phyloP scores from a whole-genome alignment of 2,113 vertebrate genomes.

The Myocastor coypus region DNA sequence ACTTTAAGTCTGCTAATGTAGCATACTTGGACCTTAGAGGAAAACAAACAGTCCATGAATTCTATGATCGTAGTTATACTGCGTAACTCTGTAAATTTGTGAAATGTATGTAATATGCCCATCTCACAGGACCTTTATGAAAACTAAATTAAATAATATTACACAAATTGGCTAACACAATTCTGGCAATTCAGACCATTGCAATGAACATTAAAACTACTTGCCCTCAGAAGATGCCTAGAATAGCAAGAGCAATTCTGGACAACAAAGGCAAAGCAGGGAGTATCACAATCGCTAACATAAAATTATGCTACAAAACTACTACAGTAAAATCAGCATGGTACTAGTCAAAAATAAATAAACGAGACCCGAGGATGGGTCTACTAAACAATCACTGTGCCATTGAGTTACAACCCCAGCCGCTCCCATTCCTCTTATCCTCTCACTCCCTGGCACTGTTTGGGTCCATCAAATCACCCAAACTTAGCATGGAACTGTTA shows the following conservation, averaged over 20 bases:
- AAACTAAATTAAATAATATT: background rate
- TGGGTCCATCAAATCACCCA: background rate
- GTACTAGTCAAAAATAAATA: background rate
- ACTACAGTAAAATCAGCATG: background rate
- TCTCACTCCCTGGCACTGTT: background rate
- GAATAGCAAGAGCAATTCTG: background rate
- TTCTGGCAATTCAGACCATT: background rate
- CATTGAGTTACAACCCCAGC: background rate
- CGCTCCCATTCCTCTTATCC: background rate
- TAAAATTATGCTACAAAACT: background rate
- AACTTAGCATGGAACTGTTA: background rate
- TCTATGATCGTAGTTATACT: background rate
- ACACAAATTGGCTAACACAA: background rate
- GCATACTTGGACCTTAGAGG: background rate
- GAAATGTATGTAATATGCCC: background rate
- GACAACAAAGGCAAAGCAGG: background rate
- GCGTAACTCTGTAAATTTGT: background rate
- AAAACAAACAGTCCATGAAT: background rate
- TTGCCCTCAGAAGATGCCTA: background rate
- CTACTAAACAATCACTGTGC: background rate
- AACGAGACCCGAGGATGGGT: background rate
- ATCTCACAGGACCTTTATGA: background rate
- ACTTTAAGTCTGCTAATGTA: constrained; percentile 24
- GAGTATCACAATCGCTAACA: background rate
- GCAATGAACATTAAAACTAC: constrained; percentile 6